These are phyloP conservation scores for Cataglyphis altisquamis DNA, from an alignment of 2,888 invertebrate species.

Conservation along the genomic window DNA sequence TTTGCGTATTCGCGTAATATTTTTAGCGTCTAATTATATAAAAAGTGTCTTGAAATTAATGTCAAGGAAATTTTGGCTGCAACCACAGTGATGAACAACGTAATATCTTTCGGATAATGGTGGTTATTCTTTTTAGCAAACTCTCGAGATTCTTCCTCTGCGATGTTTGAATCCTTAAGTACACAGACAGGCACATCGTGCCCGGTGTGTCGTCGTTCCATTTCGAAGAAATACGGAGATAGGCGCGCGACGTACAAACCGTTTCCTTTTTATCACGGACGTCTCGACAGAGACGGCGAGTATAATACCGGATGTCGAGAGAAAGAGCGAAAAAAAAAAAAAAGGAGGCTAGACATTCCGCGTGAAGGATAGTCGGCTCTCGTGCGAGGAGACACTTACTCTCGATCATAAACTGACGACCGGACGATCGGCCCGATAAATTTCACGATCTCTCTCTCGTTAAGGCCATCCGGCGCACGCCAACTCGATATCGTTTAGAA, in stretches of 20 bases:
- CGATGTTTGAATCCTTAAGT: slow-evolving; percentile 45
- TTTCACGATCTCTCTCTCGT: slow-evolving; percentile 45
- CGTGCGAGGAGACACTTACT: slow-evolving; percentile 62
- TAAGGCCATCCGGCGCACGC: slow-evolving; percentile 52
- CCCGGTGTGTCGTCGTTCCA: slow-evolving; percentile 37
- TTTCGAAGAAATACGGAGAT: slow-evolving; percentile 51
- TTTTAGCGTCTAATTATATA: neutral
- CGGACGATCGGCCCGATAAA: slow-evolving; percentile 54
- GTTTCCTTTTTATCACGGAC: slow-evolving; percentile 63
- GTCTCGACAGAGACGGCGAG: slow-evolving; percentile 45
- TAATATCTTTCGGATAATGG: slow-evolving; percentile 25
- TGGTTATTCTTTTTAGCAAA: slow-evolving; percentile 30
- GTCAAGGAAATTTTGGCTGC: neutral
- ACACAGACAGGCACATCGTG: slow-evolving; percentile 1
- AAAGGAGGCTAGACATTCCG: slow-evolving; percentile 44
- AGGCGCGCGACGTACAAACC: slow-evolving; percentile 51
- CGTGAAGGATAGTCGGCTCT: slow-evolving; percentile 66
- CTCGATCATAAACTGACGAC: slow-evolving; percentile 54
- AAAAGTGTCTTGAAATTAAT: neutral
- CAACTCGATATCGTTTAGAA: slow-evolving; percentile 24
- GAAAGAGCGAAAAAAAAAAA: slow-evolving; percentile 31
- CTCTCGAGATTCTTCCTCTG: slow-evolving; percentile 13
- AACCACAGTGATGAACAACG: neutral
- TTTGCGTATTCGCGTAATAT: neutral
- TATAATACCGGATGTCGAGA: slow-evolving; percentile 1